Evolutionary conservation across 2,113 vertebrate genomes (phyloP), one percentile per base, ranked within the genome.

Genomic region (Dicrurus megarhynchus): DNA sequence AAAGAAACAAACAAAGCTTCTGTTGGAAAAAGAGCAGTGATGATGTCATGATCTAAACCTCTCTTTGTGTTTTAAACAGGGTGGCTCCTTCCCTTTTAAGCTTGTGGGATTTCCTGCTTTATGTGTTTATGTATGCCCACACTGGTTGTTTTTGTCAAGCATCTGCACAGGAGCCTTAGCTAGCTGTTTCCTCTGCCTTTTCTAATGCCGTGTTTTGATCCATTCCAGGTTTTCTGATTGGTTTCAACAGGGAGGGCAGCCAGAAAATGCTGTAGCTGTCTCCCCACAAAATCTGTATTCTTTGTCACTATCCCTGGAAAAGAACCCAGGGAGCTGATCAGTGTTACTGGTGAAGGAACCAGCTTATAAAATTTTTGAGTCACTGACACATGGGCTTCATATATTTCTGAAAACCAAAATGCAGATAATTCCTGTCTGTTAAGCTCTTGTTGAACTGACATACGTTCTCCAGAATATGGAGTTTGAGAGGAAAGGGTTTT

Each of bases 91-190:
- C 87, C 95, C 67, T 55, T 94, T 85, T 53, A 94, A 80, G 75
- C 92, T 57, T 91, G 30, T 83, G 90, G 90, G 90, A 94, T 96
- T 97, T 95, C 95, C 95, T 96, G 95, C 75, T 91, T 90, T 86
- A 16, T 79, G 33, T 91, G 78, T 93, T 96, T 85, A 28, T 92
- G 68, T 85, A 21, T 86, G 74, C 63, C 82, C 23, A 27, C 19
- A 41, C 46, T 75, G 32, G 23, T 53, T 95, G 87, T 94, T 96
- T 93, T 85, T 88, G 59, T 88, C 59, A 55, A 37, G 70, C 37
- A 79, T 73, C 78, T 89, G 74, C 21, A 26, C 4, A 7, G 73
- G 22, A 93, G 11, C 71, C 50, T 77, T 73, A 47, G 71, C 55
- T 86, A 39, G 67, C 85, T 84, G 27, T 84, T 88, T 75, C 50